Percentiles rank a stretch among this genome's conserved stretches.
Conservation (phyloP, 2,888 invertebrate species). For the Spodoptera littoralis region DNA sequence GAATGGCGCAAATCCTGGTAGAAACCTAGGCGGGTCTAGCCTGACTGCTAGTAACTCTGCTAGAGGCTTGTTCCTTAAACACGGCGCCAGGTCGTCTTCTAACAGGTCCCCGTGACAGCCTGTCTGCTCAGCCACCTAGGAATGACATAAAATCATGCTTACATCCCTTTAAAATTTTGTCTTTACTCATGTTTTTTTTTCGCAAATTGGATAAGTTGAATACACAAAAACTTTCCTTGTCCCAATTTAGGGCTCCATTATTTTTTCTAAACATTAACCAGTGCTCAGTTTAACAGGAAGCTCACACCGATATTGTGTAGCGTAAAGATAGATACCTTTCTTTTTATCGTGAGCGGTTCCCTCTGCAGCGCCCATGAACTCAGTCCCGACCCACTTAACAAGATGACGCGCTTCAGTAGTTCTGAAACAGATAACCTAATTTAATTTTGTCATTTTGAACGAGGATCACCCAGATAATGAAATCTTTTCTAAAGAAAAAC, state of each 20-base stretch:
- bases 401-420: slow-evolving; percentile 95
- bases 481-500: slow-evolving; percentile 70
- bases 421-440: slow-evolving; percentile 90
- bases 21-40: slow-evolving; percentile 94
- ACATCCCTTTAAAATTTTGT: no score
- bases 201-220: slow-evolving; percentile 41
- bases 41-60: slow-evolving; percentile 92
- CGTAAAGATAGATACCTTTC: slow-evolving; percentile 80
- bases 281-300: slow-evolving; percentile 39
- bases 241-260: slow-evolving; percentile 27
- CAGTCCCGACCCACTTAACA: slow-evolving; percentile 96
- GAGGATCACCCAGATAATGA: slow-evolving; percentile 72
- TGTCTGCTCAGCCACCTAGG: slow-evolving; percentile 93
- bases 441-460: slow-evolving; percentile 78
- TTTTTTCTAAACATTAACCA: slow-evolving; percentile 35
- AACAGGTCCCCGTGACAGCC: slow-evolving; percentile 94
- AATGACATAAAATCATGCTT: no score
- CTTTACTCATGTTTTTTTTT: slow-evolving; percentile 3
- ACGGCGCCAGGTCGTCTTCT: slow-evolving; percentile 95
- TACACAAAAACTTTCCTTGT: slow-evolving; percentile 31
- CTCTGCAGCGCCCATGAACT: slow-evolving; percentile 97
- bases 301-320: slow-evolving; percentile 54
- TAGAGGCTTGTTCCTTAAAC: slow-evolving; percentile 93
- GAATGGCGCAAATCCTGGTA: slow-evolving; percentile 98
- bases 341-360: slow-evolving; percentile 94